These are phyloP conservation scores for Anas bernieri DNA, from an alignment of 2,797 vertebrate genomes.

Conservation along the genomic window DNA sequence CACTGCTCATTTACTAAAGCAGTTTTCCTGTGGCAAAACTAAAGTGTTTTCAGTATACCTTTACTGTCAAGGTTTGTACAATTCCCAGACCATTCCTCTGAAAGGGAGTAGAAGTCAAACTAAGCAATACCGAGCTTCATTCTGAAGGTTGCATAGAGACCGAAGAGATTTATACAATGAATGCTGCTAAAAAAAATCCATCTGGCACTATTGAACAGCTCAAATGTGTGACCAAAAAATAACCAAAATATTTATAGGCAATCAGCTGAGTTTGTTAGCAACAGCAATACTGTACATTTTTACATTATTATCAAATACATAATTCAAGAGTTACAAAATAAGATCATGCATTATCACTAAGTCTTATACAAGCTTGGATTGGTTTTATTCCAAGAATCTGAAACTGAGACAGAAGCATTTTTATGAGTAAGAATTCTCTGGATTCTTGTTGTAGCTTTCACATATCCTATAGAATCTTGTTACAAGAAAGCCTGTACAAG, in stretches of 20 bases:
- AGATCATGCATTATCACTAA: conserved; percentile 81
- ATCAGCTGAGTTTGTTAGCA: conserved; percentile 75
- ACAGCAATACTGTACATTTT: conserved; percentile 84
- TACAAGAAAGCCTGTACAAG: conserved; percentile 59
- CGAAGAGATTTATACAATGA: conserved; percentile 59
- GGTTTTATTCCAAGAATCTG: conserved; percentile 59
- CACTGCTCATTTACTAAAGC: not conserved
- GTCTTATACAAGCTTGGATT: conserved; percentile 72
- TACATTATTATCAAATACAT: conserved; percentile 81
- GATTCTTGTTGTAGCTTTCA: conserved; percentile 53
- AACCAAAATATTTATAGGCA: conserved; percentile 79
- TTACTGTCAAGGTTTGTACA: not conserved
- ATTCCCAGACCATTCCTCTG: not conserved
- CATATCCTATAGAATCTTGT: conserved; percentile 18
- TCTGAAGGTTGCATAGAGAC: conserved; percentile 76
- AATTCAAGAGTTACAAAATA: conserved; percentile 78
- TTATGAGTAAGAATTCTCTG: conserved; percentile 28
- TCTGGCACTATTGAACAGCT: conserved; percentile 63
- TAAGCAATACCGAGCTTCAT: conserved; percentile 16
- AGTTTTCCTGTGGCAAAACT: not conserved
- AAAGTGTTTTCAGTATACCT: not conserved
- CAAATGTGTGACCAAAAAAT: conserved; percentile 74
- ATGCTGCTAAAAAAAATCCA: conserved; percentile 55
- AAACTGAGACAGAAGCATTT: conserved; percentile 58
- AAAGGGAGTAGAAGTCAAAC: conserved; percentile 28